Evolutionary conservation across 2,113 vertebrate species (phyloP), one percentile per base, ranked within the genome.

Genomic region (Proteles cristata): DNA sequence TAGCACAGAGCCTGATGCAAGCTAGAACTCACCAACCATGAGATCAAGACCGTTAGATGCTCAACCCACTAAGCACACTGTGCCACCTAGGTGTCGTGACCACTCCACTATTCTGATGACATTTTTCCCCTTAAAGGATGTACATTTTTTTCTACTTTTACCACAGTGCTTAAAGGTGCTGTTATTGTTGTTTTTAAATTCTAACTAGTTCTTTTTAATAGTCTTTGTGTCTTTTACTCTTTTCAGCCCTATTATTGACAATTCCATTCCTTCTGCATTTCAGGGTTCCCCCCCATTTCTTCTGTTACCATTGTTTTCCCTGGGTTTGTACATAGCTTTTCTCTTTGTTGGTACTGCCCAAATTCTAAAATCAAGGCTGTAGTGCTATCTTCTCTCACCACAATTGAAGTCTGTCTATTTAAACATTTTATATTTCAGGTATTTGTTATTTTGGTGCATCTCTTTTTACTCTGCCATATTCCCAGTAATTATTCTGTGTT

Each of bases 391-490:
- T 74, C 79, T 16, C 82, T 94, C 79, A 71, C 48, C n/a, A 58
- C 53, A 89, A 74, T 0, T 82, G 28, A 95, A 82, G 5, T 61
- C 17, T 61, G 61, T 66, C 33, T 96, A 82, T 50, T 63, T 88
- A 58, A 88, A 53, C 48, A 90, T 74, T 71, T 86, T 92, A 28
- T 17, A 90, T 66, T 73, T 90, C 79, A 93, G 31, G 28, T 81
- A 28, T 90, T 74, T 90, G 73, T 90, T 55, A 82, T 65, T 90
- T 88, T 96, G n/a, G 68, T 76, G 11, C 31, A 15, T 65, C 53
- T 77, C 33, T 85, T 90, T 90, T 96, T 58, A 81, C 19, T 96
- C 74, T 90, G 80, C 25, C 21, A 90, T 65, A 90, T 89, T 94
- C 74, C 79, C 11, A 71, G 25, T 69, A 85, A 39, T 91, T 96